A percentile compares a stretch with the other conserved stretches of the same genome.
These are phyloP conservation scores for Mimumesa dahlbomi DNA, from an alignment of 2,888 invertebrate species.

Conservation along the genomic window DNA sequence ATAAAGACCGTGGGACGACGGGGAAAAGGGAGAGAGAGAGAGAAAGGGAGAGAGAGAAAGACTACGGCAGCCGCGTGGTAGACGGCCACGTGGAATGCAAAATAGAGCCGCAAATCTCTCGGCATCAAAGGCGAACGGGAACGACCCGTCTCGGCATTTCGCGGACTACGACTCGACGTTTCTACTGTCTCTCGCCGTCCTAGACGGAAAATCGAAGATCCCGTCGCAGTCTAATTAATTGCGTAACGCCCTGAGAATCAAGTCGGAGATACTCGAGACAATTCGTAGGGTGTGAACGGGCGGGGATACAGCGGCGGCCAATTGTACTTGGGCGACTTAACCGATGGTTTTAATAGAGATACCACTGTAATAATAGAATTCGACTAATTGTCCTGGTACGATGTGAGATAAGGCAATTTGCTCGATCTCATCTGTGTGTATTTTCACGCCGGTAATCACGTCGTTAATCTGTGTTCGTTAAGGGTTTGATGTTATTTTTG, in stretches of 20 bases:
- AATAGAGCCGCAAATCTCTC: conserved; percentile 75
- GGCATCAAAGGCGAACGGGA: conserved; percentile 73
- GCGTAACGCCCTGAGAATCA: conserved; percentile 62
- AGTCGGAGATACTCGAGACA: conserved; percentile 33
- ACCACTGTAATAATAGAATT: conserved; percentile 15
- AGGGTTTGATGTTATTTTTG: too few species aligned
- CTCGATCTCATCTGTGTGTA: too few species aligned
- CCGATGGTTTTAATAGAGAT: conserved; percentile 21
- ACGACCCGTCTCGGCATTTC: conserved; percentile 74
- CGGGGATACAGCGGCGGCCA: conserved; percentile 14
- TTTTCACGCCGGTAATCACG: too few species aligned
- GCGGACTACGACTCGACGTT: conserved; percentile 25
- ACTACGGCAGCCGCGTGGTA: conserved; percentile 47
- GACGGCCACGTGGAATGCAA: conserved; percentile 75
- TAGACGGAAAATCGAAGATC: conserved; percentile 60
- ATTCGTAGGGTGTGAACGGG: conserved; percentile 31
- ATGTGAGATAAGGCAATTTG: too few species aligned
- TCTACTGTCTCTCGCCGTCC: conserved; percentile 25
- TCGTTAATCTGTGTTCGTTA: too few species aligned
- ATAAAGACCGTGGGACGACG: conserved; percentile 36
- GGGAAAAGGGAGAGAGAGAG: conserved; percentile 31
- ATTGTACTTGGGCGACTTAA: conserved; percentile 28
- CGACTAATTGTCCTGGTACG: conserved; percentile 24
- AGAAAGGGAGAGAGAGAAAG: conserved; percentile 27
- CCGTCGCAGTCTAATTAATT: conserved; percentile 62